phyloP scores from a whole-genome alignment of 2,888 invertebrate genomes.

The Deilephila porcellus region DNA sequence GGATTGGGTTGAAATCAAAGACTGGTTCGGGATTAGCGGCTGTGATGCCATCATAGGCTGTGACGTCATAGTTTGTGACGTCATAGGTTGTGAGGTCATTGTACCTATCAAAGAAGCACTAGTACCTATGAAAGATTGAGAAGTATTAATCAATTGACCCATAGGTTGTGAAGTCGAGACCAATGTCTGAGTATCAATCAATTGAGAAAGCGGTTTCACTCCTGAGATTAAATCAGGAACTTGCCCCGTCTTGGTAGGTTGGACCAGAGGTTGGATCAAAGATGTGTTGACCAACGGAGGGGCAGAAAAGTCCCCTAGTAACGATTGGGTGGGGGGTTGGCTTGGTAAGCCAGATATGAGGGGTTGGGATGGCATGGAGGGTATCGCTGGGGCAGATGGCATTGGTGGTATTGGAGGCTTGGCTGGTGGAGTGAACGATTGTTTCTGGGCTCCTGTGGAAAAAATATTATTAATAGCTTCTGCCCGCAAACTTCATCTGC shows the following conservation, averaged over 20 bases:
- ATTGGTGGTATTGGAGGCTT: slow-evolving; percentile 74
- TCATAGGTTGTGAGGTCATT: slow-evolving; percentile 45
- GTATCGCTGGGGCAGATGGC: slow-evolving; percentile 45
- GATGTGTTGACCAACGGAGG: slow-evolving; percentile 3
- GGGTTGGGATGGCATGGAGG: slow-evolving; percentile 51
- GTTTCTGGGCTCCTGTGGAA: slow-evolving; percentile 52
- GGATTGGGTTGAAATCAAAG: slow-evolving; percentile 36
- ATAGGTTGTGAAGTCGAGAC: slow-evolving; percentile 51
- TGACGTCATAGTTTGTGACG: slow-evolving; percentile 29
- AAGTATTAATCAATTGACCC: slow-evolving; percentile 34
- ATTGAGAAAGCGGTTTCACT: slow-evolving; percentile 54
- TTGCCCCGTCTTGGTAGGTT: slow-evolving; percentile 54
- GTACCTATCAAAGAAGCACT: slow-evolving; percentile 36
- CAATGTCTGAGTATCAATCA: slow-evolving; percentile 49
- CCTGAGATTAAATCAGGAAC: slow-evolving; percentile 75
- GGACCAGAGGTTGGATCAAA: slow-evolving; percentile 40
- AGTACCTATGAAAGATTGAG: slow-evolving; percentile 31
- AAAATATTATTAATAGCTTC: background rate
- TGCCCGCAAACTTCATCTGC: no score
- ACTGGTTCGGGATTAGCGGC: slow-evolving; percentile 39
- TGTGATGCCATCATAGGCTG: slow-evolving; percentile 34
- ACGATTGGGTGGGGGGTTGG: slow-evolving; percentile 51
- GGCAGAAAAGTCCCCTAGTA: slow-evolving; percentile 58
- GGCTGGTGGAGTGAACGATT: slow-evolving; percentile 68
- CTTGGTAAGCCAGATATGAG: slow-evolving; percentile 48